Evolutionary conservation across 2,888 invertebrate genomes (phyloP).

Genomic region (Ornithoptera priamus): DNA sequence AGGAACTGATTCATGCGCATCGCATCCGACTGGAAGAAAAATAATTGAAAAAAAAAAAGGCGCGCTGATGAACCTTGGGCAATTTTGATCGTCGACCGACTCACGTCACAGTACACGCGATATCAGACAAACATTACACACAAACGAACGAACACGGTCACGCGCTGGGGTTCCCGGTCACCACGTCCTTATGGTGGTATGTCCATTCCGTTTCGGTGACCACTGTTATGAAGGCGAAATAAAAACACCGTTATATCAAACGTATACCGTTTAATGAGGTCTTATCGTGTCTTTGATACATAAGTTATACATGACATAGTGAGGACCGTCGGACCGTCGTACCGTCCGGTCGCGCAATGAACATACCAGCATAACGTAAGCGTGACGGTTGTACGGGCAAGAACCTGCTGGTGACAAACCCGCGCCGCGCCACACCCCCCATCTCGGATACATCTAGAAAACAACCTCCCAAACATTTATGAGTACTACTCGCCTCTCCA

Average conservation of each 20-base stretch:
- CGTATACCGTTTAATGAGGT: conserved; percentile 74
- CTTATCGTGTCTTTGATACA: conserved; percentile 65
- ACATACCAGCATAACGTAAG: conserved; percentile 71
- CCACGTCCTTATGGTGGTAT: conserved; percentile 66
- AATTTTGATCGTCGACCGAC: conserved; percentile 49
- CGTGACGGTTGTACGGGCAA: conserved; percentile 34
- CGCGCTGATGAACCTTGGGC: conserved; percentile 40
- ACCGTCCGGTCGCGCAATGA: conserved; percentile 54
- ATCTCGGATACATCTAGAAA: conserved; percentile 1
- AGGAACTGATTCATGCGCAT: too few relatives aligned
- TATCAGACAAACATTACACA: conserved; percentile 13
- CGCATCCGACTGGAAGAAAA: conserved; percentile 37
- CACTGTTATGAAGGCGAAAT: conserved; percentile 48
- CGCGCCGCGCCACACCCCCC: conserved; percentile 8
- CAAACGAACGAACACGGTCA: conserved; percentile 28
- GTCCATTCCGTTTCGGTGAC: conserved; percentile 58
- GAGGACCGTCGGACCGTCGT: conserved; percentile 39
- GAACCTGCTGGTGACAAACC: conserved; percentile 30
- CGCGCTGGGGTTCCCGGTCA: conserved; percentile 41
- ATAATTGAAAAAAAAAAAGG: conserved; percentile 47
- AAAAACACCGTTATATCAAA: conserved; percentile 69
- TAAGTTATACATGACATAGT: conserved; percentile 50
- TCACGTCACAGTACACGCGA: conserved; percentile 1
- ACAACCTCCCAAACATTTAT: too few relatives aligned
- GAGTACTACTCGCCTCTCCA: too few relatives aligned